phyloP scores from a whole-genome alignment of 2,888 invertebrate genomes.

The Actias luna region DNA sequence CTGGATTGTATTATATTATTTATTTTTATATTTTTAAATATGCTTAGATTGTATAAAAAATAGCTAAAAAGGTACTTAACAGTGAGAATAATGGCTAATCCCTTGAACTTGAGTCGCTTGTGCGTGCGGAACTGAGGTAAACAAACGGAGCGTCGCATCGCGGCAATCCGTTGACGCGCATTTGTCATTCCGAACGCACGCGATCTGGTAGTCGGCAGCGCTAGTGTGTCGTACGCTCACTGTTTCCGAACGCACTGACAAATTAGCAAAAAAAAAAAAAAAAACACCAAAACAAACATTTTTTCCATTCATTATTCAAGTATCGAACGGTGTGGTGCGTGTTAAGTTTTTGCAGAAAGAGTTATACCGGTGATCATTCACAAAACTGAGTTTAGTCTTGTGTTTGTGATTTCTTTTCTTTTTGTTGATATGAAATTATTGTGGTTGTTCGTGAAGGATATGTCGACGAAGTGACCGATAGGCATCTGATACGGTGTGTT shows the following conservation, averaged over 20 bases:
- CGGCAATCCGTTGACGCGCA: conserved; percentile 64
- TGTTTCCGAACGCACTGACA: conserved; percentile 47
- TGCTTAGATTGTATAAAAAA: neutral
- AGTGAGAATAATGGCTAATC: conserved; percentile 22
- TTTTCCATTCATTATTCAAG: conserved; percentile 30
- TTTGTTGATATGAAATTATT: conserved; percentile 32
- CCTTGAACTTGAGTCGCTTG: conserved; percentile 80
- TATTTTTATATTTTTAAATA: no score
- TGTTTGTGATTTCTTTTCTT: conserved; percentile 30
- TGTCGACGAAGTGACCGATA: conserved; percentile 60
- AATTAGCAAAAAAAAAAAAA: conserved; percentile 41
- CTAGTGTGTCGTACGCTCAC: conserved; percentile 52
- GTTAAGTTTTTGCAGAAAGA: conserved; percentile 34
- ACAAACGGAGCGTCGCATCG: conserved; percentile 52
- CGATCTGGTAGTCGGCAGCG: conserved; percentile 56
- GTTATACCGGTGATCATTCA: conserved; percentile 16
- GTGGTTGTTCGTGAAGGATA: conserved; percentile 63
- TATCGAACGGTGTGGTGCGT: conserved; percentile 33
- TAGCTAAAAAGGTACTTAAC: neutral
- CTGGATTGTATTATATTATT: no score
- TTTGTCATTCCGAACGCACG: conserved; percentile 75
- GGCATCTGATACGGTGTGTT: conserved; percentile 43
- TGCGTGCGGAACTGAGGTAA: conserved; percentile 59
- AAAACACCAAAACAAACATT: conserved; percentile 30
- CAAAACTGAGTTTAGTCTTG: conserved; percentile 14